Percentiles rank a stretch among this genome's conserved stretches.
Evolutionary conservation across 2,797 vertebrate species (phyloP).

Genomic region (Dendrocincla tyrannina): DNA sequence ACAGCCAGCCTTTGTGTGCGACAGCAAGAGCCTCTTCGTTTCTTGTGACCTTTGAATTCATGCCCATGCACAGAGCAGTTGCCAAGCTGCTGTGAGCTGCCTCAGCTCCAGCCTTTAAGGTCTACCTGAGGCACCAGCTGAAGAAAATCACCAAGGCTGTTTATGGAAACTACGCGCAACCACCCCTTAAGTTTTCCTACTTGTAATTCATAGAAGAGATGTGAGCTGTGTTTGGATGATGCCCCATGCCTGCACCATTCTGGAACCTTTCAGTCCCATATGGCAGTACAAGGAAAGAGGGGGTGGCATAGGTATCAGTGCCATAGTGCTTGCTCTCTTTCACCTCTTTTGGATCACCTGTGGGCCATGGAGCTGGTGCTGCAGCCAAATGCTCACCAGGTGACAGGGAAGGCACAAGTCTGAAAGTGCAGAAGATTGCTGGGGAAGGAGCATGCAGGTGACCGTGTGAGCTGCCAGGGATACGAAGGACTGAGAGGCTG

Average conservation of each 20-base stretch:
- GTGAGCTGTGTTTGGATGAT: not conserved
- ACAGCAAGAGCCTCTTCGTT: not conserved
- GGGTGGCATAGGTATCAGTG: not conserved
- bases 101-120: not conserved
- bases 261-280: not conserved
- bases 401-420: not conserved
- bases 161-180: not conserved
- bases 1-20: not conserved
- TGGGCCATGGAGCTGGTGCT: not conserved
- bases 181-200: not conserved
- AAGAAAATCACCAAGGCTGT: not conserved
- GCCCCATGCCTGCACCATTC: not conserved
- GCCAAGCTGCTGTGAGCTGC: not conserved
- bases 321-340: not conserved
- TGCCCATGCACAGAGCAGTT: not conserved
- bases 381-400: not conserved
- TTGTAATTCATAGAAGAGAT: not conserved
- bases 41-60: not conserved
- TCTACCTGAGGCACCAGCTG: not conserved
- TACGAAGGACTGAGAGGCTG: fast-evolving
- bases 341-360: not conserved
- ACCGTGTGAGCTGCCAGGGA: fast-evolving
- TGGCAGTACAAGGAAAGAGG: not conserved
- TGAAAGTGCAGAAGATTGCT: not conserved
- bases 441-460: not conserved